A percentile compares a stretch with the other conserved stretches of the same genome.
Conservation (phyloP, 2,888 invertebrate genomes). For the Callosobruchus maculatus region DNA sequence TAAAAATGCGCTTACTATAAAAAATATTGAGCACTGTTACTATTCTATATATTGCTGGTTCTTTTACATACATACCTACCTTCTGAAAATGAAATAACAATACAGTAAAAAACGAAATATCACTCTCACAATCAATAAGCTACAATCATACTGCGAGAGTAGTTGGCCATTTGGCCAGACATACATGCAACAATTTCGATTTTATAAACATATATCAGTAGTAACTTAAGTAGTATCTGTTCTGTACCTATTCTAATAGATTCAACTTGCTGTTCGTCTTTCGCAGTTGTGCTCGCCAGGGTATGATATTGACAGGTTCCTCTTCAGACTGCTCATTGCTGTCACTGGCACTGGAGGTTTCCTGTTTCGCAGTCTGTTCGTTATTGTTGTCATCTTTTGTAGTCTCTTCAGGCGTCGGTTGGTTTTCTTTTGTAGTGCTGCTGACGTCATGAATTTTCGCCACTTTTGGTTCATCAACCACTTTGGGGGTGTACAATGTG, state of each 20-base stretch:
- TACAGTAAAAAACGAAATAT: neutral
- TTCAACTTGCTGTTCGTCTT: conserved; percentile 89
- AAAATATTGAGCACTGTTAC: neutral
- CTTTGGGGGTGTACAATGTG: conserved; percentile 68
- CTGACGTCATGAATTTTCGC: conserved; percentile 43
- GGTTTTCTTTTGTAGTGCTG: conserved; percentile 2
- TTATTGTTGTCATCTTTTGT: conserved; percentile 45
- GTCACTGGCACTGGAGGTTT: conserved; percentile 23
- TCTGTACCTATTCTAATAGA: conserved; percentile 67
- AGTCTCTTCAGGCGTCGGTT: conserved; percentile 31
- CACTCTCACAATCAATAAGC: neutral
- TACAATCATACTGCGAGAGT: neutral
- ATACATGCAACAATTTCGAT: too few relatives aligned
- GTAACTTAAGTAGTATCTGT: too few relatives aligned
- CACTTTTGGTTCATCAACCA: conserved; percentile 58
- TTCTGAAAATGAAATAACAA: neutral
- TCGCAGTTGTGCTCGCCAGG: conserved; percentile 84
- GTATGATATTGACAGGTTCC: conserved; percentile 68
- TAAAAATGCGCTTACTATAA: neutral
- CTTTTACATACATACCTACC: too few relatives aligned
- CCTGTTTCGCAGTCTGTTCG: conserved; percentile 40
- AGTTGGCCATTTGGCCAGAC: too few relatives aligned
- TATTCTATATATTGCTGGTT: neutral
- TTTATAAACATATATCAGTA: too few relatives aligned
- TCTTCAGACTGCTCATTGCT: conserved; percentile 38